These are phyloP conservation scores for Theonella swinhoei DNA, from an alignment of 37 sponge, comb jelly and placozoan species.

Conservation along the genomic window DNA sequence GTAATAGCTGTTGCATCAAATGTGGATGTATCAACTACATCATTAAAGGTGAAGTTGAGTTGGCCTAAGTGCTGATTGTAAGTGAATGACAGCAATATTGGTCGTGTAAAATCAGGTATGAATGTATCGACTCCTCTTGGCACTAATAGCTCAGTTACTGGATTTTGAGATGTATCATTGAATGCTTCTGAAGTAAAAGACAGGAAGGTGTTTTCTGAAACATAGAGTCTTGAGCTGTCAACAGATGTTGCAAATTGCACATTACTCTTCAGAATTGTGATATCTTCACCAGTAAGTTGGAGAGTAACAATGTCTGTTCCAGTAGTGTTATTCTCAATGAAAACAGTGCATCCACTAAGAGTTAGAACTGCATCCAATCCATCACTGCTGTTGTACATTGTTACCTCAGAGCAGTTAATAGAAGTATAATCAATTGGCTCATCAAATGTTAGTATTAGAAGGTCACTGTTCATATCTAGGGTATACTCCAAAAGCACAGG, in stretches of 20 bases:
- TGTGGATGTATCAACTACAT: constrained; percentile 74
- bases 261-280: constrained; percentile 68
- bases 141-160: constrained; percentile 14
- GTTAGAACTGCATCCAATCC: constrained; percentile 10
- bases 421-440: constrained; percentile 68
- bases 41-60: constrained; percentile 83
- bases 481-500: constrained; percentile 65
- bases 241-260: constrained; percentile 50
- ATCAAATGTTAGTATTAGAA: constrained; percentile 78
- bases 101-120: constrained; percentile 75
- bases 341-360: constrained; percentile 67
- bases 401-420: constrained; percentile 67
- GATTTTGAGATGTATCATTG: constrained; percentile 55
- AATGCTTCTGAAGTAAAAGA: constrained; percentile 58
- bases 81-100: constrained; percentile 67
- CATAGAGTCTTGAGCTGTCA: not conserved
- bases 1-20: constrained; percentile 84
- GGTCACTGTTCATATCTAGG: constrained; percentile 78
- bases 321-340: not conserved
- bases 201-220: constrained; percentile 48
- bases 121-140: constrained; percentile 23
- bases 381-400: constrained; percentile 53
- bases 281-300: constrained; percentile 53
- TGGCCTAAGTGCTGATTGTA: constrained; percentile 75
- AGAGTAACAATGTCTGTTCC: constrained; percentile 60